A percentile compares a stretch with the other conserved stretches of the same genome.
These are phyloP conservation scores for Leptarthrus brevirostris DNA, from an alignment of 2,888 invertebrate species.

Conservation along the genomic window DNA sequence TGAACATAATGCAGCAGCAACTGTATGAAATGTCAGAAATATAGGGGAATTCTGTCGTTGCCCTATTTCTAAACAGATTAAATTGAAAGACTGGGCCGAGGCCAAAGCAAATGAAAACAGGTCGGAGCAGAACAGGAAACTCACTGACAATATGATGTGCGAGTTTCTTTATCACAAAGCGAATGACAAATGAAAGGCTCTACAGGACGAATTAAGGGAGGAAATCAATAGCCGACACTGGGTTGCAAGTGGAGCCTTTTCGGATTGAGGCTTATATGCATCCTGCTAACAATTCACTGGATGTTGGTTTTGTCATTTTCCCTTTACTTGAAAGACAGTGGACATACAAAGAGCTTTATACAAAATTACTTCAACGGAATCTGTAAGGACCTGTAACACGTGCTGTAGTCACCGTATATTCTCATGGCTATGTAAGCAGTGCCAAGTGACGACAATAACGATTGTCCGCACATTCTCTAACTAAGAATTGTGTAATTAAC, in stretches of 20 bases:
- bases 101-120: not conserved
- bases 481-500: too few species aligned
- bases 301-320: too few species aligned
- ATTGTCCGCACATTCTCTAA: too few species aligned
- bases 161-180: slow-evolving; percentile 15
- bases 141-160: slow-evolving; percentile 9
- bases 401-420: too few species aligned
- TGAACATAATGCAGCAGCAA: slow-evolving; percentile 30
- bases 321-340: too few species aligned
- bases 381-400: too few species aligned
- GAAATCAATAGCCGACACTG: slow-evolving; percentile 27
- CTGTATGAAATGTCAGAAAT: slow-evolving; percentile 28
- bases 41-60: not conserved
- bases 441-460: too few species aligned
- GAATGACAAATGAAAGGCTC: slow-evolving; percentile 36
- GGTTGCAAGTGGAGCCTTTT: not conserved
- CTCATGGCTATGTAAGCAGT: too few species aligned
- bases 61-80: slow-evolving; percentile 25
- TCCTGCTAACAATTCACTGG: too few species aligned
- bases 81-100: slow-evolving; percentile 20
- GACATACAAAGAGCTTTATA: too few species aligned
- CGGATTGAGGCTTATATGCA: too few species aligned
- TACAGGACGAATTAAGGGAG: slow-evolving; percentile 16
- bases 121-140: slow-evolving; percentile 15
- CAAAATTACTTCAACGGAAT: too few species aligned